These are phyloP conservation scores for Xerus rutilus DNA, from an alignment of 2,797 vertebrate genomes.

Conservation along the genomic window DNA sequence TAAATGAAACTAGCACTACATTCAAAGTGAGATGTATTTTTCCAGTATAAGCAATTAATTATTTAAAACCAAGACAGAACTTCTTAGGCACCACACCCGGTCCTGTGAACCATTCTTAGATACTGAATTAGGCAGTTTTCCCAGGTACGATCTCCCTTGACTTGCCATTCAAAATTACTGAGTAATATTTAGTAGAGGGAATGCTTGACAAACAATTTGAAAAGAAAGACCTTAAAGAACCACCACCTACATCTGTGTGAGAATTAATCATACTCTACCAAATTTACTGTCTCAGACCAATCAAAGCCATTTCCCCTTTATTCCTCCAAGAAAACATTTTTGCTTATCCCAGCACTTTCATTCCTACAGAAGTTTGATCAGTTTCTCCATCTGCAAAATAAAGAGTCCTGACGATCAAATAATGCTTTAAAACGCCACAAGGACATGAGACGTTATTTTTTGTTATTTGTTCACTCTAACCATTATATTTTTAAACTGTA, in stretches of 20 bases:
- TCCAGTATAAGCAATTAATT: neutral
- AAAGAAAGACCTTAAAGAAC: constrained; percentile 34
- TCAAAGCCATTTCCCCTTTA: neutral
- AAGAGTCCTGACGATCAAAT: constrained; percentile 31
- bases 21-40: neutral
- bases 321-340: neutral
- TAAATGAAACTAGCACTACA: neutral
- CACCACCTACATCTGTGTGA: neutral
- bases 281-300: neutral
- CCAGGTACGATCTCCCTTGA: neutral
- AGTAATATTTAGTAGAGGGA: neutral
- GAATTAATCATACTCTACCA: neutral
- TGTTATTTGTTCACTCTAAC: neutral
- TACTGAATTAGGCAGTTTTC: neutral
- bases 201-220: neutral
- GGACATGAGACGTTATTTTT: neutral
- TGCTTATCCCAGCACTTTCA: neutral
- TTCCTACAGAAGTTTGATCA: neutral
- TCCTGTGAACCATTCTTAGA: neutral
- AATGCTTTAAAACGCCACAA: neutral
- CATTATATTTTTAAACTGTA: neutral
- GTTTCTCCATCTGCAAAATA: constrained; percentile 15
- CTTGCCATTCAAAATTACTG: constrained; percentile 4
- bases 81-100: neutral
- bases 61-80: neutral